Evolutionary conservation across 1,140 invertebrate genomes (phyloP).

Genomic region (Dolichoris vasculosae): DNA sequence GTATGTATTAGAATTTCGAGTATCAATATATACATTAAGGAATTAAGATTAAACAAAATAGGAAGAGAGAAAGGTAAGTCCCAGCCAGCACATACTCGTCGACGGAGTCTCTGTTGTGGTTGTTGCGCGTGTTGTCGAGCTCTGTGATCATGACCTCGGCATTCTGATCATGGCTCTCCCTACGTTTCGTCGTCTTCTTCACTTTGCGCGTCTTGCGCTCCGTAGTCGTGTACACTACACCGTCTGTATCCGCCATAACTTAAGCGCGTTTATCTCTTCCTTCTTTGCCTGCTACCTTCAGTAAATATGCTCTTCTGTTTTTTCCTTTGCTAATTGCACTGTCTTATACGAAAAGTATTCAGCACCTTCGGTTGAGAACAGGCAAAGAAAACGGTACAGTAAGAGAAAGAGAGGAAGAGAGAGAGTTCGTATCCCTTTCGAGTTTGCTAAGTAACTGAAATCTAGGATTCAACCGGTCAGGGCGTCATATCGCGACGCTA

Average conservation of each 20-base stretch:
- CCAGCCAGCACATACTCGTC: conserved; percentile 87
- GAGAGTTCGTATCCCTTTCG: conserved; percentile 67
- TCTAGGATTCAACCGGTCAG: conserved; percentile 72
- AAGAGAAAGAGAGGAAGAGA: conserved; percentile 30
- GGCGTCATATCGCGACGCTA: conserved; percentile 72
- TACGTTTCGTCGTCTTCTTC: conserved; percentile 88
- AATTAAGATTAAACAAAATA: conserved; percentile 1
- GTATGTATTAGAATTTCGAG: conserved; percentile 19
- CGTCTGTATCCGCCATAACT: conserved; percentile 89
- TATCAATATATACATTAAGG: background rate
- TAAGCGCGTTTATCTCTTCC: conserved; percentile 3
- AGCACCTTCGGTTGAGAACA: background rate
- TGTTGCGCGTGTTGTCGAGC: conserved; percentile 82
- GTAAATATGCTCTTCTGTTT: background rate
- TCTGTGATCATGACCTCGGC: conserved; percentile 88
- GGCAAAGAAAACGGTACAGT: background rate
- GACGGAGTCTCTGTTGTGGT: conserved; percentile 78
- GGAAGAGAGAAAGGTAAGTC: conserved; percentile 27
- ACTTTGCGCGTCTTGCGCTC: conserved; percentile 91
- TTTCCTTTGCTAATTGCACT: background rate
- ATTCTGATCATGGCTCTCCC: conserved; percentile 81
- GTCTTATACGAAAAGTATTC: background rate
- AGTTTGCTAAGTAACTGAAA: conserved; percentile 75
- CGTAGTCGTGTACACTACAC: conserved; percentile 87
- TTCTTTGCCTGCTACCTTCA: background rate